Base-by-base conservation (phyloP, 2,797 vertebrate genomes). In the Aldrovandia affinis region DNA sequence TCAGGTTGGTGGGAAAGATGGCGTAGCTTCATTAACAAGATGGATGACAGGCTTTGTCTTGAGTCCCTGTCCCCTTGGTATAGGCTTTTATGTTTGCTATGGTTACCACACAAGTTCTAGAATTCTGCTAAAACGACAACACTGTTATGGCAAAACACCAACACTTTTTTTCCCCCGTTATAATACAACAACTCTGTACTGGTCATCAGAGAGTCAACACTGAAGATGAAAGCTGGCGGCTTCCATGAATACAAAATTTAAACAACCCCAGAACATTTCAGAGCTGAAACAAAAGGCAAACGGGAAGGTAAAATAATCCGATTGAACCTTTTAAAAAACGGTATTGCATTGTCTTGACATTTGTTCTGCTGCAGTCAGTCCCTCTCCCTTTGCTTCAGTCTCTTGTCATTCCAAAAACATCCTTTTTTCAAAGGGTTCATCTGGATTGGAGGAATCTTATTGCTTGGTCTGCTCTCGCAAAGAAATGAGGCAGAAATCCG, bases 341-440 rank as follows among this genome's bases (percentile, higher is more conserved):
- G 52, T 82, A 57, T 82, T 82, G 54, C 44, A 82, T 36, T 82
- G 50, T 85, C 61, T 85, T 82, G 73, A 78, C 78, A 39, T 85
- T 61, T 57, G 22, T 55, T 82, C 81, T 78, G 36, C 42, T 4
- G 54, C 12, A 25, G 63, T 81, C 54, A 81, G 42, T 81, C 68
- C 54, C 14, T 75, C 39, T 77, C 78, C 77, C 50, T 28, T 28
- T 84, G 75, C 77, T 84, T 80, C 61, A 84, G 83, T 84, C 50
- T 80, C 47, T 68, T 70, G 85, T 86, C 47, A 83, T 83, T 80
- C 25, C 61, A 78, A 65, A 68, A 78, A 33, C 84, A 78, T 83
- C 59, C 55, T 70, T 85, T 73, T 65, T 65, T 65, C 78, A 44
- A 70, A 33, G 30, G 81, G 82, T 73, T 78, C 75, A 25, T 57